phyloP scores from a whole-genome alignment of 2,113 vertebrate species.

The Pteronura brasiliensis region DNA sequence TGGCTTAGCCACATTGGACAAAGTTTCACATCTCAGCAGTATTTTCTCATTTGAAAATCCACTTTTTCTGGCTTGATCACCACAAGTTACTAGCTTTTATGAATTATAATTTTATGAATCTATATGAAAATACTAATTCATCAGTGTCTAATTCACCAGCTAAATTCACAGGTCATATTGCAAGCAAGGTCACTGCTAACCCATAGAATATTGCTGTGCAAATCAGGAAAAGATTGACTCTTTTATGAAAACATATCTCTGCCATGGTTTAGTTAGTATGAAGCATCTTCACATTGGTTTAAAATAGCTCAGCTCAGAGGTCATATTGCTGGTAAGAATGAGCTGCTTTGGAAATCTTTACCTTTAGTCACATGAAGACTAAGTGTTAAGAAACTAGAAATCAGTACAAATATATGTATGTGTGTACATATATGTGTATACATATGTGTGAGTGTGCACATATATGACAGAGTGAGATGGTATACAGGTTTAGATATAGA shows the following conservation, averaged over 20 bases:
- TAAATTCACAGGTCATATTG: not conserved
- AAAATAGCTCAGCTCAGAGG: not conserved
- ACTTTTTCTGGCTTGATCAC: not conserved
- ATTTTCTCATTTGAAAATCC: not conserved
- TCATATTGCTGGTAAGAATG: not conserved
- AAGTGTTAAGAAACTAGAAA: not conserved
- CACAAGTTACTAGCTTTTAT: not conserved
- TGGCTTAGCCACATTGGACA: not conserved
- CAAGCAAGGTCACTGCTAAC: not conserved
- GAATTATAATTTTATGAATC: not conserved
- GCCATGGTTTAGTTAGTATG: too few species aligned
- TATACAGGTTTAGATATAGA: not conserved
- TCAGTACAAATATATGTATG: not conserved
- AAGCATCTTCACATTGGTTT: not conserved
- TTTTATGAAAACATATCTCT: not conserved
- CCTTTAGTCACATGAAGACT: not conserved
- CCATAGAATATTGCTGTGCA: not conserved
- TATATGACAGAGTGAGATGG: not conserved
- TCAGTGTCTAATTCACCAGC: not conserved
- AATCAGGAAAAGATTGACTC: not conserved
- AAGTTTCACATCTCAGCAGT: not conserved
- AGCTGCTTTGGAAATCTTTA: not conserved
- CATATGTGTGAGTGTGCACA: too few species aligned
- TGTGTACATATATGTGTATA: not conserved
- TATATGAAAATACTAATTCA: not conserved